Evolutionary conservation across 2,797 vertebrate genomes (phyloP).

Genomic region (Enteromius argenteus): DNA sequence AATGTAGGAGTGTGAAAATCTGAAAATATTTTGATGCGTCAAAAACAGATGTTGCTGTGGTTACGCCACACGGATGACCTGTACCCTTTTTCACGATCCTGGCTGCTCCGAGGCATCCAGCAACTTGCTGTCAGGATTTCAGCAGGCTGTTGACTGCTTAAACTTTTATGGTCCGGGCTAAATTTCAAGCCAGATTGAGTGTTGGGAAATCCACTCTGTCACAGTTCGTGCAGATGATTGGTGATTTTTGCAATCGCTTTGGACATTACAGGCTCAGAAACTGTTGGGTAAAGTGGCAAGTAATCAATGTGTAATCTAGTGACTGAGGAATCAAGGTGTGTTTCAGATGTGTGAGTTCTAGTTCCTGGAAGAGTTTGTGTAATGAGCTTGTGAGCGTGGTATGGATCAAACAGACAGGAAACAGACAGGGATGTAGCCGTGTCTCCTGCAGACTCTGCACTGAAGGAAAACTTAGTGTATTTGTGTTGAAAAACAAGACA

Average conservation of each 20-base stretch:
- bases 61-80: conserved; percentile 18
- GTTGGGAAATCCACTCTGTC: conserved; percentile 3
- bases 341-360: conserved; percentile 15
- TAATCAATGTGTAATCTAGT: neutral
- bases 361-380: conserved; percentile 10
- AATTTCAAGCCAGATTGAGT: neutral
- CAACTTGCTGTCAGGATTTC: conserved; percentile 4
- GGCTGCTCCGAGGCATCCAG: neutral
- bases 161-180: neutral
- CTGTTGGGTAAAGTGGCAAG: neutral
- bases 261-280: conserved; percentile 2
- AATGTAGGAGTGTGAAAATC: conserved; percentile 47
- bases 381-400: conserved; percentile 4
- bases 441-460: neutral
- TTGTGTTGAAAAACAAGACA: neutral
- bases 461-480: neutral
- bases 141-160: neutral
- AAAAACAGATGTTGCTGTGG: conserved; percentile 28
- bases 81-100: conserved; percentile 19
- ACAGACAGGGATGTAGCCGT: neutral
- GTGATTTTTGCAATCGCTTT: neutral
- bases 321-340: conserved; percentile 10
- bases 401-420: neutral
- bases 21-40: neutral
- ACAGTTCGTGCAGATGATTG: neutral